A percentile compares a stretch with the other conserved stretches of the same genome.
These are phyloP conservation scores for Escarpia spicata DNA, from an alignment of 2,888 invertebrate species.

Conservation along the genomic window DNA sequence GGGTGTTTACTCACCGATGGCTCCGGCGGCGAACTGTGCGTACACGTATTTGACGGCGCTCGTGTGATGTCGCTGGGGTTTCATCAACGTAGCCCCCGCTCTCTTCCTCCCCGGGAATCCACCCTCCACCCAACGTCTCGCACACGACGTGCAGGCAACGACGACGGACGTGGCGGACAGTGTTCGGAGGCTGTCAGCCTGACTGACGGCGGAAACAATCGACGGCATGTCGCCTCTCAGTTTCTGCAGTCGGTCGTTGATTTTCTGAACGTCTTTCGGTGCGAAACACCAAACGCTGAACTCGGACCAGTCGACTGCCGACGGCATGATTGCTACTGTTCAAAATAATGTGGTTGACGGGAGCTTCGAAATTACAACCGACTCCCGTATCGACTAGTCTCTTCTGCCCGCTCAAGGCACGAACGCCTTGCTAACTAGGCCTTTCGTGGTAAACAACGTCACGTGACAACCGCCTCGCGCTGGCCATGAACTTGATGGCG, in stretches of 20 bases:
- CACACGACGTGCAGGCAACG: background rate
- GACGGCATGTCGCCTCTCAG: background rate
- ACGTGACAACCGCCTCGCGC: background rate
- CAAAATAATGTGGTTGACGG: background rate
- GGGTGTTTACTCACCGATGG: background rate
- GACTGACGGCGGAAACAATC: background rate
- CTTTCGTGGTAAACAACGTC: background rate
- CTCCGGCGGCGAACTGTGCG: slow-evolving; percentile 21
- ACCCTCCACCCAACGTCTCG: background rate
- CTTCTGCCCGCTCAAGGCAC: background rate
- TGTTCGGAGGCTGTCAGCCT: background rate
- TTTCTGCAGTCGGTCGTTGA: background rate
- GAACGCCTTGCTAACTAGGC: background rate
- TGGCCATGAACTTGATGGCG: background rate
- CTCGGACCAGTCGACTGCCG: slow-evolving; percentile 20
- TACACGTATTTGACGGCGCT: slow-evolving; percentile 19
- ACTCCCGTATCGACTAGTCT: background rate
- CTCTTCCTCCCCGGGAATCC: background rate
- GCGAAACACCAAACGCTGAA: slow-evolving; percentile 22
- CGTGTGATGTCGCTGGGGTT: background rate
- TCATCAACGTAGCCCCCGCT: background rate
- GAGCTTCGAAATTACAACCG: background rate
- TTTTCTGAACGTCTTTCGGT: slow-evolving; percentile 20
- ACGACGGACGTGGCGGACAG: background rate
- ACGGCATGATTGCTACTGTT: background rate